Evolutionary conservation across 2,888 invertebrate genomes (phyloP), one percentile per base, ranked within the genome.

Genomic region (Myopa testacea): DNA sequence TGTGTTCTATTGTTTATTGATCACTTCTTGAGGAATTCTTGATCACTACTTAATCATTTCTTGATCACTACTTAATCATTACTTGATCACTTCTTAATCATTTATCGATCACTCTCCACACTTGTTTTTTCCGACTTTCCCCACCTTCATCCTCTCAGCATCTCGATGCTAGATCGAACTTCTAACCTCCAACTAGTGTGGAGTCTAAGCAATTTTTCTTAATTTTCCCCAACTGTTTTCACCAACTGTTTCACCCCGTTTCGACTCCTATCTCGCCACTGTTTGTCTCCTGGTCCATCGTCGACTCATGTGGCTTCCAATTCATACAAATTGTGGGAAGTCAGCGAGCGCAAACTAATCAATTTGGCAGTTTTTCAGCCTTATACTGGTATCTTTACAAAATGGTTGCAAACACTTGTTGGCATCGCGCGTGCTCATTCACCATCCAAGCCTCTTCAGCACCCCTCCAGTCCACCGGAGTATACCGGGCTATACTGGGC

Each of bases 321-420:
- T 69, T 34, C 65, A 37, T 50, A 71, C 52, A 55, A 58, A 71
- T 60, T 58, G 72, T 40, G 40, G 62, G 50, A 62, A 37, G 34
- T 26, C 40, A 70, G 34, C 50, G 70, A 6, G 52, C 70, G 19
- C 34, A 72, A 58, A 19, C 65, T 75, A 65, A 75, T 75, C 74
- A 75, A 75, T 75, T 75, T 34, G n/a, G n/a, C 65, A 19, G 16
- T 65, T 50, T 50, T 52, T n/a, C 60, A 19, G 65, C 10, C 68
- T 6, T 55, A 19, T 68, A 75, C 45, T 45, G 7, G 7, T 74
- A 62, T 67, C 34, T 38, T 37, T 65, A 76, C 75, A 76, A 76
- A 76, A 76, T 76, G 75, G 75, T 76, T 71, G 50, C 76, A 50
- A 52, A 69, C 76, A 69, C 69, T 69, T 76, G 40, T 60, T 14